Evolutionary conservation across 2,888 invertebrate species (phyloP), one percentile per base, ranked within the genome.

Genomic region (Luperina nickerlii): DNA sequence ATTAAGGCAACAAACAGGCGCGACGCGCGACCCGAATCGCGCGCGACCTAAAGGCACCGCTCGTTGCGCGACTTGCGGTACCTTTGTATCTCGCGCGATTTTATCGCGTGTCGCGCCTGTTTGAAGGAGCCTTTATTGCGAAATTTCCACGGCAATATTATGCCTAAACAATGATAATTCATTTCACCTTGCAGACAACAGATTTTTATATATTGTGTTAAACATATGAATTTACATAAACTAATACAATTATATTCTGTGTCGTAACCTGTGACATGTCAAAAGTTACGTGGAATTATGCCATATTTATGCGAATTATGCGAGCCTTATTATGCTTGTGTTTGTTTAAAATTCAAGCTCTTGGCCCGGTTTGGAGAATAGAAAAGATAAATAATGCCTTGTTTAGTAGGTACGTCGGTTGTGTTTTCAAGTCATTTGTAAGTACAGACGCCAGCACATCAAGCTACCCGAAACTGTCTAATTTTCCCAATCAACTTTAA

Each of bases 201-300:
- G 74, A 75, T 79, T 83, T 57, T 80, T 63, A 73, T 67, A 24
- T 75, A 67, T 78, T 74, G 60, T 83, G 78, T 78, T 69, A 63
- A 77, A 80, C 42, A 73, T 68, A 70, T 69, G 60, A 67, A 72
- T 88, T 81, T 69, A 74, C 71, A 68, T 54, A 76, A 75, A 67
- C 67, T 83, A 89, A 82, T 78, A 76, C 69, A 66, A 68, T 80
- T 87, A 85, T 76, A 72, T 38, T 15, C 24, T 71, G 32, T 54
- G 65, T 69, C 73, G 77, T 81, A 76, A 87, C 76, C 87, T 83
- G 70, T 83, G 86, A 85, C 83, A 82, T 84, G 79, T 82, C 74
- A 85, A 83, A 82, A 80, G 84, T 89, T 89, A 89, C 80, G 87
- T 87, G 54, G 71, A 89, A 89, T 89, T 87, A 89, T 89, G 77